Evolutionary conservation across 2,888 invertebrate genomes (phyloP).

Genomic region (Dicyrtoma fusca): DNA sequence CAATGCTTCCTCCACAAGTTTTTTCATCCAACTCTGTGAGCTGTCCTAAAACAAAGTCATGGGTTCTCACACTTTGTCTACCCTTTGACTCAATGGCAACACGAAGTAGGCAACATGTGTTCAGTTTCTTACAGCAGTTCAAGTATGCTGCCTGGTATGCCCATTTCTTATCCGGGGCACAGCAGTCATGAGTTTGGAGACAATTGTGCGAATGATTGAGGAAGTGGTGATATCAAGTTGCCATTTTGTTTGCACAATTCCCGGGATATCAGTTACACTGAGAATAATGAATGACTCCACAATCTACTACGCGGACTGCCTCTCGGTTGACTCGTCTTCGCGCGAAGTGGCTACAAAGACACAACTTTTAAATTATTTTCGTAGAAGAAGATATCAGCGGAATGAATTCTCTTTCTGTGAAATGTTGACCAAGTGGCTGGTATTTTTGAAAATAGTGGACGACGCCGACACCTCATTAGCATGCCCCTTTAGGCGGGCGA

Average conservation of each 20-base stretch:
- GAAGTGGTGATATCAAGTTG: constrained; percentile 24
- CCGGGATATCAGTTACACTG: background rate
- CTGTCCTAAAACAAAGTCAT: constrained; percentile 8
- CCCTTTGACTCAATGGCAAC: background rate
- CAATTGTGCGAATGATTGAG: constrained; percentile 2
- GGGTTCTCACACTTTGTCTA: constrained; percentile 5
- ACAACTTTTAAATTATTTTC: no score
- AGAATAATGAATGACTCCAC: no score
- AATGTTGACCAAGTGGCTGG: background rate
- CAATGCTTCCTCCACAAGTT: constrained; percentile 28
- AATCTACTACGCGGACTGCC: no score
- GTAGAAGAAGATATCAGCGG: no score
- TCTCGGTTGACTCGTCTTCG: background rate
- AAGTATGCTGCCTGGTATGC: background rate
- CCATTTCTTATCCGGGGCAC: no score
- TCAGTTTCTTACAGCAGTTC: background rate
- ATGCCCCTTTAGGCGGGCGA: background rate
- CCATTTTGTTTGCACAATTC: constrained; percentile 16
- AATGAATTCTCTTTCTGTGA: no score
- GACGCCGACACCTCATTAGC: constrained; percentile 29
- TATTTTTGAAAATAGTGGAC: background rate
- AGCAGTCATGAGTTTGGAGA: no score
- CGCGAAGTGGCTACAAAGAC: background rate
- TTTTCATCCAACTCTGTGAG: constrained; percentile 1
- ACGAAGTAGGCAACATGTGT: background rate